A percentile compares a stretch with the other conserved stretches of the same genome.
Evolutionary conservation across 2,113 vertebrate genomes (phyloP).

Genomic region (Ptyas mucosa): DNA sequence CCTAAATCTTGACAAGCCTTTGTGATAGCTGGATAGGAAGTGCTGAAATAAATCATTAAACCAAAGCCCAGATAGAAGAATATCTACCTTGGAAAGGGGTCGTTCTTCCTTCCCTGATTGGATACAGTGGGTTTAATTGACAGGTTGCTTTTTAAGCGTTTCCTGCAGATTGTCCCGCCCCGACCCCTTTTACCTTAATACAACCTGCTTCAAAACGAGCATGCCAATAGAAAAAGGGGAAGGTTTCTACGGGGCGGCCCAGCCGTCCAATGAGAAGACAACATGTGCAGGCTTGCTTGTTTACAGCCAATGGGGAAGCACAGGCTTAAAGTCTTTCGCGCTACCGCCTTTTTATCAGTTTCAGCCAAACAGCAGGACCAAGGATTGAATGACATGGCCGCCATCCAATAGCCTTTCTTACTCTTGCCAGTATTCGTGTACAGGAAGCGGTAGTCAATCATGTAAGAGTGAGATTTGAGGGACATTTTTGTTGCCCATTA

Average conservation of each 20-base stretch:
- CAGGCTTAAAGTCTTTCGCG: not conserved
- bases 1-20: not conserved
- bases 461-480: not conserved
- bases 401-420: not conserved
- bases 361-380: not conserved
- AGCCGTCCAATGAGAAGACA: not conserved
- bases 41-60: not conserved
- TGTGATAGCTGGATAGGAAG: not conserved
- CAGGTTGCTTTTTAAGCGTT: not conserved
- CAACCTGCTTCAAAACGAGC: not conserved
- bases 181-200: not conserved
- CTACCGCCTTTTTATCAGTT: not conserved
- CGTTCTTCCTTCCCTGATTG: not conserved
- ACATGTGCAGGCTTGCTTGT: slow-evolving; percentile 6
- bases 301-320: not conserved
- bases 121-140: not conserved
- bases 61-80: not conserved
- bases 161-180: not conserved
- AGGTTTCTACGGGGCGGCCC: not conserved
- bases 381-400: not conserved
- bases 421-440: not conserved
- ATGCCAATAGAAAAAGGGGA: not conserved
- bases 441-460: not conserved
- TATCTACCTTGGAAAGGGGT: not conserved
- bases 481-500: not conserved